Evolutionary conservation across 2,888 invertebrate species (phyloP).

Genomic region (Dorcus parallelipipedus): DNA sequence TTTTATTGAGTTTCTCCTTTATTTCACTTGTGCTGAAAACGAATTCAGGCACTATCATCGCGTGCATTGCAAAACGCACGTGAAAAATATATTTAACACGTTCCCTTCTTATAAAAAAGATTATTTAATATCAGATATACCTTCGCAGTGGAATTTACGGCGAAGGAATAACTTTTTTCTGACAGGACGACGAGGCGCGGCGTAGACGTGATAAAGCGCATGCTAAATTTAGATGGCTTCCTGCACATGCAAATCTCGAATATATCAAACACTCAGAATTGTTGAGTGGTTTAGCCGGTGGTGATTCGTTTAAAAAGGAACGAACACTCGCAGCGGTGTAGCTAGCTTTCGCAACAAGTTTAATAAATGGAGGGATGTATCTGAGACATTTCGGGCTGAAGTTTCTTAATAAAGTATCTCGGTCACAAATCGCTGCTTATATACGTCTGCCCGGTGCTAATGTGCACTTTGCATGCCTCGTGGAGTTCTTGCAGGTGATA

Average conservation of each 20-base stretch:
- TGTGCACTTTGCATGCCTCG: constrained; percentile 32
- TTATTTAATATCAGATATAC: too few species aligned
- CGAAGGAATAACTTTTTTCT: too few species aligned
- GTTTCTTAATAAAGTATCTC: constrained; percentile 5
- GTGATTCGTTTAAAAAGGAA: neutral
- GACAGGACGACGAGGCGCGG: too few species aligned
- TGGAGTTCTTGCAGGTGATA: constrained; percentile 26
- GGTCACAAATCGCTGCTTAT: constrained; percentile 44
- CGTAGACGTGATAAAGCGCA: neutral
- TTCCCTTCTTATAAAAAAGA: too few species aligned
- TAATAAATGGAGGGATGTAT: constrained; percentile 18
- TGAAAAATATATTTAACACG: too few species aligned
- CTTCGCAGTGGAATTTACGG: too few species aligned
- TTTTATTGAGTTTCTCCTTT: too few species aligned
- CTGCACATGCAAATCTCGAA: neutral
- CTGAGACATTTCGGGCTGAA: constrained; percentile 7
- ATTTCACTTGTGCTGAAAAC: too few species aligned
- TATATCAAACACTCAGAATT: neutral
- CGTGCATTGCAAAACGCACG: too few species aligned
- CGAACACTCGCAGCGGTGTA: neutral
- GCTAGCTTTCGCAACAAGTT: constrained; percentile 14
- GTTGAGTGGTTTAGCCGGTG: neutral
- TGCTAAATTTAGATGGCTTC: neutral
- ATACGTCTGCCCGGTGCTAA: constrained; percentile 26
- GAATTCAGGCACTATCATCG: too few species aligned